Evolutionary conservation across 2,888 invertebrate species (phyloP).

Genomic region (Zhuqinia jingwanae): DNA sequence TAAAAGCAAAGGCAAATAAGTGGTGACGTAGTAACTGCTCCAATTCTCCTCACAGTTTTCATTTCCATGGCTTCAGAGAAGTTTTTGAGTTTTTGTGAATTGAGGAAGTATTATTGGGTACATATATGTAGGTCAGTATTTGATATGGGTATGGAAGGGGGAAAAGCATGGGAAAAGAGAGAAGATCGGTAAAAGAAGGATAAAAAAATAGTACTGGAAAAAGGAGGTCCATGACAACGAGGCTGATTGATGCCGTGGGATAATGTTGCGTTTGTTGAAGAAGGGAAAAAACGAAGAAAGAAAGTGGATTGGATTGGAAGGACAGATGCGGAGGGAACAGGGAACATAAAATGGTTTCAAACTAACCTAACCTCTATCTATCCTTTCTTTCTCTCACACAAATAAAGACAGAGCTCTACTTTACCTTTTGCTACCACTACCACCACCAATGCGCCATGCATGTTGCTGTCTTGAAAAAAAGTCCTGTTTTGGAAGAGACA

Average conservation of each 20-base stretch:
- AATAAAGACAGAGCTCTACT: slow-evolving; percentile 37
- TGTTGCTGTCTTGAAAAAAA: too few relatives aligned
- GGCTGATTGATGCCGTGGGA: slow-evolving; percentile 66
- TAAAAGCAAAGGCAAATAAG: not conserved
- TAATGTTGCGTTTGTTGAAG: slow-evolving; percentile 51
- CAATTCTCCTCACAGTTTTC: not conserved
- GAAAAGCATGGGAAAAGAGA: not conserved
- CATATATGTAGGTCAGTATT: not conserved
- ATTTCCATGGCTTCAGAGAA: not conserved
- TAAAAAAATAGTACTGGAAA: slow-evolving; percentile 59
- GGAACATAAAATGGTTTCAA: slow-evolving; percentile 26
- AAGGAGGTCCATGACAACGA: slow-evolving; percentile 66
- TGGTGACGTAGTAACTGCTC: not conserved
- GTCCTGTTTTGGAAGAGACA: too few relatives aligned
- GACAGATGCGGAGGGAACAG: slow-evolving; percentile 19
- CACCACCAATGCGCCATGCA: not conserved
- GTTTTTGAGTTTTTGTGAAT: too few relatives aligned
- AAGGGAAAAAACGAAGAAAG: not conserved
- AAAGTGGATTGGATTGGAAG: slow-evolving; percentile 53
- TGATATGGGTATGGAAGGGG: not conserved
- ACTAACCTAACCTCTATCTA: not conserved
- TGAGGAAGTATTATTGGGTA: not conserved
- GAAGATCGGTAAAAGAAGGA: not conserved
- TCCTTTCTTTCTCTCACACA: too few relatives aligned
- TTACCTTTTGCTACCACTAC: not conserved